Percentiles rank a stretch among this genome's conserved stretches.
These are phyloP conservation scores for Kryphioiulus occultus DNA, from an alignment of 2,888 invertebrate genomes.

Conservation along the genomic window DNA sequence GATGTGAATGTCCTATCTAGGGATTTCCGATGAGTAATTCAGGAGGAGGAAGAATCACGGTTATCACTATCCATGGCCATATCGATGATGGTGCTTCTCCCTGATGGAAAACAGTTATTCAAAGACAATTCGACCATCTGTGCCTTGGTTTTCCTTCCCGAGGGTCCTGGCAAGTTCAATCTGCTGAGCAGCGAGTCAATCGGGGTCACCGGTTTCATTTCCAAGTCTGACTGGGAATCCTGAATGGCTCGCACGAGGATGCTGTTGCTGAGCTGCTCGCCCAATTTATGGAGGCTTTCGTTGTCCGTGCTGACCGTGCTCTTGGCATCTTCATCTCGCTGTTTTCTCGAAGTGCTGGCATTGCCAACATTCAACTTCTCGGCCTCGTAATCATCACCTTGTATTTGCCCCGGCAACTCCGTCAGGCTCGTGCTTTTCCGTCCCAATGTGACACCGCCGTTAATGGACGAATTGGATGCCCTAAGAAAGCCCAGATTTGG, in stretches of 20 bases:
- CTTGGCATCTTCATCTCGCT: conserved; percentile 7
- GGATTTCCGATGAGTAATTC: background rate
- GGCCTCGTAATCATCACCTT: background rate
- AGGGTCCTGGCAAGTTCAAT: background rate
- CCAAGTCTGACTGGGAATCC: conserved; percentile 45
- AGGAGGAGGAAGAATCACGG: conserved; percentile 53
- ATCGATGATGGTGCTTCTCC: conserved; percentile 50
- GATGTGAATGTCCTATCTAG: too few species aligned
- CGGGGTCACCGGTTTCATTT: conserved; percentile 23
- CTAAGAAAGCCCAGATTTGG: conserved; percentile 38
- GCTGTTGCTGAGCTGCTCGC: conserved; percentile 42
- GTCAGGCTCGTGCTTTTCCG: background rate
- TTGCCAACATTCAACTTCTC: background rate
- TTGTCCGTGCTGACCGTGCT: conserved; percentile 30
- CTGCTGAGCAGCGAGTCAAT: background rate
- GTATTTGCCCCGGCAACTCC: conserved; percentile 37
- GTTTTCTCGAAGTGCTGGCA: background rate
- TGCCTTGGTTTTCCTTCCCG: background rate
- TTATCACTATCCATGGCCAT: conserved; percentile 54
- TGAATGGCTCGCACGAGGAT: conserved; percentile 14
- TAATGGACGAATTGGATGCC: background rate
- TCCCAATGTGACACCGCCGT: background rate
- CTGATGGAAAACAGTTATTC: background rate
- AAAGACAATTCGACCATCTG: background rate
- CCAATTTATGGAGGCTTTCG: background rate